Conservation (phyloP, 2,113 vertebrate genomes). For the human (Homo sapiens) region DNA sequence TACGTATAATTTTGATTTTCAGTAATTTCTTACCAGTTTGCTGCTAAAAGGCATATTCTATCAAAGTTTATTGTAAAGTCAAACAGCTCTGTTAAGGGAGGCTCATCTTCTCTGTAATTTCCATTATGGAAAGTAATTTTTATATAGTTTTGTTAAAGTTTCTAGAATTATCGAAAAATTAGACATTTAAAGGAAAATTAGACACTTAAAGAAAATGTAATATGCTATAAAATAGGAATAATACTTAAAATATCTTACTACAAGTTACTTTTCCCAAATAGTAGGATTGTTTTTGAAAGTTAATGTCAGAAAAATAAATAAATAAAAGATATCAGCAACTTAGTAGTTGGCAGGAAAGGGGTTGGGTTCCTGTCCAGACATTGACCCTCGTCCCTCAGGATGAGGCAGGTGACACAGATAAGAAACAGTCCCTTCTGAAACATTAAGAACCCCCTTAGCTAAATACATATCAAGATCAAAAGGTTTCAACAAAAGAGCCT, state of each 20-base stretch:
- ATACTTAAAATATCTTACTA: not conserved
- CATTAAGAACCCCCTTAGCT: not conserved
- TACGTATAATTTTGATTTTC: not conserved
- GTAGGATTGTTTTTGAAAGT: not conserved
- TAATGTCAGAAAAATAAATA: not conserved
- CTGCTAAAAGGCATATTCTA: not conserved
- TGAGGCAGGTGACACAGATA: not conserved
- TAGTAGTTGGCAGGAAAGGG: not conserved
- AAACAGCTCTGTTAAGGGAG: not conserved
- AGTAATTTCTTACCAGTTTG: not conserved
- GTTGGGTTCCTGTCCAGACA: not conserved
- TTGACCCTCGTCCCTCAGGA: not conserved
- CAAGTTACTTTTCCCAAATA: not conserved
- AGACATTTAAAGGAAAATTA: conserved; percentile 13
- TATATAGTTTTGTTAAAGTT: not conserved
- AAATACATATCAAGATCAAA: not conserved
- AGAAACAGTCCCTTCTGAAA: not conserved
- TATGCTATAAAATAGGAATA: not conserved
- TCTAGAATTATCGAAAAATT: not conserved
- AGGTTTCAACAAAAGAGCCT: not conserved
- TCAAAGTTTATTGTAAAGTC: not conserved
- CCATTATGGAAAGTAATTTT: not conserved
- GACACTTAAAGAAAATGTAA: not conserved
- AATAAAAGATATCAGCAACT: not conserved
- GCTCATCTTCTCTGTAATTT: not conserved